Conservation (phyloP, 2,888 invertebrate species). For the Harmothoe impar region DNA sequence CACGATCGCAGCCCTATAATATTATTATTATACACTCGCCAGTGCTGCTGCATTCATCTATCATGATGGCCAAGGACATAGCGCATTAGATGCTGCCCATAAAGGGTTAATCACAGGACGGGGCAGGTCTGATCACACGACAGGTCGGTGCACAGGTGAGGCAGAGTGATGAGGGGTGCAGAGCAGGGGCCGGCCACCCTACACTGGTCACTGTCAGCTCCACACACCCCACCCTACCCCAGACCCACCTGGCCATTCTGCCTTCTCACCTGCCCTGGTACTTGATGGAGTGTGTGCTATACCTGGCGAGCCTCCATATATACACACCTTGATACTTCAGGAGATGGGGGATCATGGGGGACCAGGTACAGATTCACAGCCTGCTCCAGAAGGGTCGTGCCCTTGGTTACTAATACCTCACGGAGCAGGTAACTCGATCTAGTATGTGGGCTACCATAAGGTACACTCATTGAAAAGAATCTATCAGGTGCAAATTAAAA, state of each 20-base stretch:
- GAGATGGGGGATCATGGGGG: no score
- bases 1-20: no score
- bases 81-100: no score
- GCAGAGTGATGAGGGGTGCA: slow-evolving; percentile 11
- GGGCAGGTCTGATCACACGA: background rate
- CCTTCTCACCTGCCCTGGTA: background rate
- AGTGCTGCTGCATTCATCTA: no score
- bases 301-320: background rate
- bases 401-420: background rate
- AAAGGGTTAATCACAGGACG: background rate
- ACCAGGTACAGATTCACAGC: no score
- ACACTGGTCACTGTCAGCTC: background rate
- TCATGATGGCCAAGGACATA: no score
- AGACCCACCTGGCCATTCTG: background rate
- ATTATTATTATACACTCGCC: no score
- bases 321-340: background rate
- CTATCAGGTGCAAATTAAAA: background rate
- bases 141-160: background rate
- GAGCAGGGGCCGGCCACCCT: background rate
- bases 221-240: background rate
- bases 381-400: background rate
- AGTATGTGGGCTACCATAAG: background rate
- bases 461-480: slow-evolving; percentile 7
- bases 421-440: background rate
- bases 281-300: background rate